Percentiles rank a stretch among this genome's conserved stretches.
Evolutionary conservation across 1,140 invertebrate genomes (phyloP).

Genomic region (Periplaneta americana): DNA sequence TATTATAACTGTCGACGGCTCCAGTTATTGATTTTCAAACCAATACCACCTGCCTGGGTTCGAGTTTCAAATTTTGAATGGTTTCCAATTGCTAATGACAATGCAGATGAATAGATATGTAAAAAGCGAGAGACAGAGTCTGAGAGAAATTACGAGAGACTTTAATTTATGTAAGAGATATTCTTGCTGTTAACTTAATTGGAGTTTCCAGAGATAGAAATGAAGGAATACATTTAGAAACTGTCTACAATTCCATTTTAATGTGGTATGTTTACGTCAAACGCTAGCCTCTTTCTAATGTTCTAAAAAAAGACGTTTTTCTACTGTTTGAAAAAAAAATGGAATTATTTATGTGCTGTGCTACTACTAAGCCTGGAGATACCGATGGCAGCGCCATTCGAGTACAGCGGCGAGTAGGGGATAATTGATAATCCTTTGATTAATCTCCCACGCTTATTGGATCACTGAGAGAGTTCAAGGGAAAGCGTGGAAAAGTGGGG

Average conservation of each 20-base stretch:
- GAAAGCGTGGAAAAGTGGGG: neutral
- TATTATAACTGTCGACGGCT: neutral
- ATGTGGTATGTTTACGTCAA: neutral
- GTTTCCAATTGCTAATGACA: neutral
- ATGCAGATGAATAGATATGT: neutral
- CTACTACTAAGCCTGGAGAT: neutral
- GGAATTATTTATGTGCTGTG: neutral
- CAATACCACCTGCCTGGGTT: neutral
- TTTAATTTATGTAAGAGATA: neutral
- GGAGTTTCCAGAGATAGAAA: neutral
- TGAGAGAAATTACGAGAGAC: neutral
- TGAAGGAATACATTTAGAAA: neutral
- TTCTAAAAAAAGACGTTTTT: neutral
- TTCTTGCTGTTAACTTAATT: neutral
- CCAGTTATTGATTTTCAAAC: neutral
- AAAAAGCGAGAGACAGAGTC: too few relatives aligned
- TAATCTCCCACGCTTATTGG: slow-evolving; percentile 12
- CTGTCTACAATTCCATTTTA: neutral
- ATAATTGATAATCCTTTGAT: slow-evolving; percentile 16
- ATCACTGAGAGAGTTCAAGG: neutral
- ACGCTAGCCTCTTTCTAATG: neutral
- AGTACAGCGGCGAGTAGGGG: neutral
- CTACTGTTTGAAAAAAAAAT: neutral
- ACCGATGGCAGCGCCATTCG: neutral
- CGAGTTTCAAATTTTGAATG: neutral